Evolutionary conservation across 2,888 invertebrate genomes (phyloP).

Genomic region (Hanleya hanleyi): DNA sequence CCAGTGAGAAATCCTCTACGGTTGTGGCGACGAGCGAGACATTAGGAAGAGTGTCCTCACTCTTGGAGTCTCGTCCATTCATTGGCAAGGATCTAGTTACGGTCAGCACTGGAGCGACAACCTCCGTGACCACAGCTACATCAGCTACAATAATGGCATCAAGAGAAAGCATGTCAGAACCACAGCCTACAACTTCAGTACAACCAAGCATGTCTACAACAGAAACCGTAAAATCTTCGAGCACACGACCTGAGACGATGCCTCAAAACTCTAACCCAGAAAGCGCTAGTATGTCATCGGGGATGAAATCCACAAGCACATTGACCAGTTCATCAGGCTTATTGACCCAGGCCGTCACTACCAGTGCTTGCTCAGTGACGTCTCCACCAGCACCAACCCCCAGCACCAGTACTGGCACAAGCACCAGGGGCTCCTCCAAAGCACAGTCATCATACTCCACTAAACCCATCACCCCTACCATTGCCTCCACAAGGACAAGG

Average conservation of each 20-base stretch:
- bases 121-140: slow-evolving; percentile 15
- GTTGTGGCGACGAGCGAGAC: slow-evolving; percentile 44
- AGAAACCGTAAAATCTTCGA: neutral
- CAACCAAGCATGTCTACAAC: neutral
- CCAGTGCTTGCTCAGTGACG: neutral
- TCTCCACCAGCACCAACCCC: neutral
- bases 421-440: neutral
- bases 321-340: neutral
- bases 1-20: neutral
- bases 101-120: slow-evolving; percentile 7
- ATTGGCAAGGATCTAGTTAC: slow-evolving; percentile 19
- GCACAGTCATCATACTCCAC: neutral
- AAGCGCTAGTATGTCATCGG: neutral
- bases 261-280: neutral
- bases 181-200: neutral
- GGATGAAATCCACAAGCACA: neutral
- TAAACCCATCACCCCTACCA: slow-evolving; percentile 54
- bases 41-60: slow-evolving; percentile 60
- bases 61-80: slow-evolving; percentile 45
- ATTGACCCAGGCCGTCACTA: slow-evolving; percentile 11
- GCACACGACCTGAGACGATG: neutral
- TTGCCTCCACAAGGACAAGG: slow-evolving; percentile 65
- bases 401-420: neutral
- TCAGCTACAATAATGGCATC: neutral
- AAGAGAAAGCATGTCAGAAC: neutral